Conservation (phyloP, 1,140 invertebrate genomes). For the Heliconius eleuchia region DNA sequence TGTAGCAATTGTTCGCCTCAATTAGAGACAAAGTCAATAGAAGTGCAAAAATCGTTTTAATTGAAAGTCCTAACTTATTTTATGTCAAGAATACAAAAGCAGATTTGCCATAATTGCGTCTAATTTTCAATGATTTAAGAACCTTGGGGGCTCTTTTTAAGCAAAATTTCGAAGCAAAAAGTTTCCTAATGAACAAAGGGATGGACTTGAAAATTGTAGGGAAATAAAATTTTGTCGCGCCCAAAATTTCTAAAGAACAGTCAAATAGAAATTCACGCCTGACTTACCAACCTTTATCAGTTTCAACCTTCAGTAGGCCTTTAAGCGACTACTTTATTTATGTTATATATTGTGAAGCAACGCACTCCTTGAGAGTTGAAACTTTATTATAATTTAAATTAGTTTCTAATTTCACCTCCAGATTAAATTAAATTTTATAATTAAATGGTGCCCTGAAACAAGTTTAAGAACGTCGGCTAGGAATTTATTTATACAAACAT, state of each 20-base stretch:
- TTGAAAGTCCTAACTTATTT: not conserved
- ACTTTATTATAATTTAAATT: not conserved
- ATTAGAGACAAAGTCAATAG: not conserved
- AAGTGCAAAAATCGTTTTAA: not conserved
- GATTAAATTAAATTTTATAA: not conserved
- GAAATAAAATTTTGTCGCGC: conserved; percentile 28
- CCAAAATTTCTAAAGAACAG: conserved; percentile 23
- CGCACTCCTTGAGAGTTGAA: not conserved
- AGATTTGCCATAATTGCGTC: not conserved
- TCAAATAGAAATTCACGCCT: conserved; percentile 25
- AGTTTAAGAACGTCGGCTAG: too few species aligned
- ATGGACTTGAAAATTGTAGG: conserved; percentile 20
- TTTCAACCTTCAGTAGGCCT: conserved; percentile 4
- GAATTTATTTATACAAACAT: too few species aligned
- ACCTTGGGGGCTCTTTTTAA: not conserved
- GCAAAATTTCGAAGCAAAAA: conserved; percentile 23
- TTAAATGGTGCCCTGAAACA: not conserved
- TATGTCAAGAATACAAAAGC: not conserved
- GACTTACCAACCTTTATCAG: conserved; percentile 26
- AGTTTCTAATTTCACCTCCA: not conserved
- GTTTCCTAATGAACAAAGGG: conserved; percentile 32
- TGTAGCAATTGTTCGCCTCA: not conserved
- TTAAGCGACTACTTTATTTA: not conserved
- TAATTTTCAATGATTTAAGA: conserved; percentile 13
- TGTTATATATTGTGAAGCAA: not conserved